phyloP scores from a whole-genome alignment of 2,797 vertebrate species.

The Mareca penelope region DNA sequence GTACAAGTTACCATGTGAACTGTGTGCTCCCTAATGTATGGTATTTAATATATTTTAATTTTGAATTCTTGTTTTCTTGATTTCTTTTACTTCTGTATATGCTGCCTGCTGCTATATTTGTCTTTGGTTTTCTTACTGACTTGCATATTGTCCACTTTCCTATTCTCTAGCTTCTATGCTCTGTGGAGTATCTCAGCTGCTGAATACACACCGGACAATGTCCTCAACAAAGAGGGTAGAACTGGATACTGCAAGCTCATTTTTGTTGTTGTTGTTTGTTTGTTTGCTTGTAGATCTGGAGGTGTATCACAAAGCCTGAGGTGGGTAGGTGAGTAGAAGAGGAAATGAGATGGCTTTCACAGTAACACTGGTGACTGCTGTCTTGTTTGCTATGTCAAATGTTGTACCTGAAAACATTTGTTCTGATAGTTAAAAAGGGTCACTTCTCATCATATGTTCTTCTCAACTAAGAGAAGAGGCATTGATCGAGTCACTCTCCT shows the following conservation, averaged over 20 bases:
- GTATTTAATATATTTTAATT: not conserved
- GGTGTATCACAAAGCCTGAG: not conserved
- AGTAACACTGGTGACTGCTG: not conserved
- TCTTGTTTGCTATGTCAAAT: not conserved
- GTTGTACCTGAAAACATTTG: not conserved
- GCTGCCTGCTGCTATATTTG: not conserved
- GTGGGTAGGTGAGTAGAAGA: not conserved
- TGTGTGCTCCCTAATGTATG: not conserved
- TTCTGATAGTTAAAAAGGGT: not conserved
- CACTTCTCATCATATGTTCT: too few species aligned
- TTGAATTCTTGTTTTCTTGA: not conserved
- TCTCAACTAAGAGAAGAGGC: not conserved
- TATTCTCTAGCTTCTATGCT: not conserved
- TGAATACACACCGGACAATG: not conserved
- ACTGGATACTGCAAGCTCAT: not conserved
- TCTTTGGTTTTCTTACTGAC: not conserved
- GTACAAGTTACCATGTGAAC: not conserved
- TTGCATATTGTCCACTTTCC: not conserved
- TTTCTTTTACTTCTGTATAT: not conserved
- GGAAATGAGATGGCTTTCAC: not conserved
- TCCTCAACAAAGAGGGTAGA: not conserved
- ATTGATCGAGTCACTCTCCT: not conserved
- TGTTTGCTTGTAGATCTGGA: not conserved
- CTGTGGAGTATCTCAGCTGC: not conserved
- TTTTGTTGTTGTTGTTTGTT: not conserved